Conservation (phyloP, 2,797 vertebrate species). For the Tokudaia tokunoshimensis region DNA sequence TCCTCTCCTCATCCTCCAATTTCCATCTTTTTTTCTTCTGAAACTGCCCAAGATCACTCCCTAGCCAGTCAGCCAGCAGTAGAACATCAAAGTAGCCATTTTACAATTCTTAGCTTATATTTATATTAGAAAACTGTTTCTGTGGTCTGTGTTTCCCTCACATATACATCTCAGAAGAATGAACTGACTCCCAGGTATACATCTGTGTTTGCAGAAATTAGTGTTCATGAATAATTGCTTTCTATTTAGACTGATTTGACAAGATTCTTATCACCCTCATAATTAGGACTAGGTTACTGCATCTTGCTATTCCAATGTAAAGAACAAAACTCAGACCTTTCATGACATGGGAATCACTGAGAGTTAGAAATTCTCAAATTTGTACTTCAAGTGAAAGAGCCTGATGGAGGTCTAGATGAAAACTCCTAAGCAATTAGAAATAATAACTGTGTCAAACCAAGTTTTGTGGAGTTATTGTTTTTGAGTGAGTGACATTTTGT, state of each 20-base stretch:
- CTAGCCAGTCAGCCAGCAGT: background rate
- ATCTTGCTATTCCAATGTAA: background rate
- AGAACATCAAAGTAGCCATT: conserved; percentile 40
- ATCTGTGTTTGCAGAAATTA: conserved; percentile 28
- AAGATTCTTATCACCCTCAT: background rate
- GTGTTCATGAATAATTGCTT: background rate
- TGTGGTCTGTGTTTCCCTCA: conserved; percentile 8
- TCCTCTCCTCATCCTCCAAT: background rate
- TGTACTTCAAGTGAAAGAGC: background rate
- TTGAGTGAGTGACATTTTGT: conserved; percentile 35
- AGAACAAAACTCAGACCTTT: conserved; percentile 26
- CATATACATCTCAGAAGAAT: conserved; percentile 12
- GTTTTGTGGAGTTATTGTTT: conserved; percentile 37
- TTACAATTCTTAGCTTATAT: background rate
- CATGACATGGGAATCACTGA: conserved; percentile 16
- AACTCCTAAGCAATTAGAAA: background rate
- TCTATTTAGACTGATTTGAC: background rate
- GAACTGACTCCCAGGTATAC: background rate
- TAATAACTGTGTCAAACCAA: conserved; percentile 48
- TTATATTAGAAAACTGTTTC: conserved; percentile 53
- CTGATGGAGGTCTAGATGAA: background rate
- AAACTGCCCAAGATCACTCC: conserved; percentile 39
- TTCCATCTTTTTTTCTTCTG: conserved; percentile 35
- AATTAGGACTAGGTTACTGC: background rate
- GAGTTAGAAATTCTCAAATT: background rate